Evolutionary conservation across 2,888 invertebrate genomes (phyloP), one percentile per base, ranked within the genome.

Genomic region (Ormyrus nitidulus): DNA sequence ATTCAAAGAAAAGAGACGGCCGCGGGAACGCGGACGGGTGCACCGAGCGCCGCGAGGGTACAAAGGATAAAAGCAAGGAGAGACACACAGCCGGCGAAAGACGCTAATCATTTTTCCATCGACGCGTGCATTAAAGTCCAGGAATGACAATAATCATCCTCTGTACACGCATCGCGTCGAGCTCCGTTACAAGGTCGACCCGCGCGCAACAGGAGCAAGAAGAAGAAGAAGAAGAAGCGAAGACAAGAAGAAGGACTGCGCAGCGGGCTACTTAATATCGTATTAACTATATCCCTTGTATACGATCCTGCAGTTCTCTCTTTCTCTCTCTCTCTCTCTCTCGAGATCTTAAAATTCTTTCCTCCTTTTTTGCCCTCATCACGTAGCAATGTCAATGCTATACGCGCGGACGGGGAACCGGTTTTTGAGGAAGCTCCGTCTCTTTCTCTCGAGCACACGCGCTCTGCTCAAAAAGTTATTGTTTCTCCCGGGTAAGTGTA

Each of bases 151-250:
- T 80, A 72, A 80, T 80, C 77, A 62, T 66, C 19, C n/a, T 70
- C 34, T 61, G 58, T 44, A 54, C 53, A n/a, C 68, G 34, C 69
- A 46, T 13, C n/a, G n/a, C 54, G 2, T 8, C n/a, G 53, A 72
- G 69, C 62, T 70, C 77, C 68, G 72, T 80, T 72, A 80, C 80
- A 80, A 80, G 80, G 80, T 77, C 80, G 71, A 48, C 56, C 34
- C 34, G 1, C 1, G 34, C 34, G 34, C 34, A 34, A 34, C 34
- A 34, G 4, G 49, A 49, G 44, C 58, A 34, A 34, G 61, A 53
- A 46, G 56, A 77, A 64, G 56, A 77, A 64, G 19, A 64, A 56
- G 58, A 56, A 19, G 61, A 51, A 44, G 44, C 11, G 61, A 6
- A 54, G 49, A 46, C 8, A 70, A 6, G 9, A 34, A 10, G 44